Evolutionary conservation across 1,140 invertebrate genomes (phyloP).

Genomic region (Teleopsis dalmanni): DNA sequence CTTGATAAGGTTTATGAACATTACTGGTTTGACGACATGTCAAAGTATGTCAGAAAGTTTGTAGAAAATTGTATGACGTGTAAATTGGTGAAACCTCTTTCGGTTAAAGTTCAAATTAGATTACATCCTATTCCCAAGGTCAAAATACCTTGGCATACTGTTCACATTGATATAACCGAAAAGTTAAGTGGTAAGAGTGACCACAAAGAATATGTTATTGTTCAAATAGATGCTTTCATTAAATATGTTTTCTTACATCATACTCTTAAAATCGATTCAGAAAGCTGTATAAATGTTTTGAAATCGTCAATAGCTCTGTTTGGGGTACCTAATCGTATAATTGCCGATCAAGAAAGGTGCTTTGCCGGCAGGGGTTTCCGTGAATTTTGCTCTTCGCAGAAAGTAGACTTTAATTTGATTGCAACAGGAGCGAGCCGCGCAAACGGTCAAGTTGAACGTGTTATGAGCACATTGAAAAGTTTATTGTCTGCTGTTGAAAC

Average conservation of each 20-base stretch:
- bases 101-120: background rate
- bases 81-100: background rate
- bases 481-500: constrained; percentile 27
- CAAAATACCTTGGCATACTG: background rate
- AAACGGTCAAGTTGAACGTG: constrained; percentile 24
- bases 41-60: constrained; percentile 22
- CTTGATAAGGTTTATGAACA: constrained; percentile 17
- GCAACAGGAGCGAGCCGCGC: constrained; percentile 17
- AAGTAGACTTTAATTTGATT: constrained; percentile 24
- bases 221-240: constrained; percentile 18
- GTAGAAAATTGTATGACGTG: constrained; percentile 21
- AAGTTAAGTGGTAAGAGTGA: constrained; percentile 3
- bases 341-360: constrained; percentile 30
- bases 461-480: constrained; percentile 26
- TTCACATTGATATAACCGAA: too few relatives aligned
- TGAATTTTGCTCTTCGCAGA: constrained; percentile 21
- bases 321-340: constrained; percentile 21
- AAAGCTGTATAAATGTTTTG: constrained; percentile 2
- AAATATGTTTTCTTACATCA: constrained; percentile 19
- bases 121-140: constrained; percentile 4
- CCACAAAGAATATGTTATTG: constrained; percentile 15
- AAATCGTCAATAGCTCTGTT: constrained; percentile 20
- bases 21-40: constrained; percentile 19
- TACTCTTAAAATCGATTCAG: constrained; percentile 13
- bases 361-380: constrained; percentile 29